These are phyloP conservation scores for Ophion ventricosus DNA, from an alignment of 2,888 invertebrate species.

Conservation along the genomic window DNA sequence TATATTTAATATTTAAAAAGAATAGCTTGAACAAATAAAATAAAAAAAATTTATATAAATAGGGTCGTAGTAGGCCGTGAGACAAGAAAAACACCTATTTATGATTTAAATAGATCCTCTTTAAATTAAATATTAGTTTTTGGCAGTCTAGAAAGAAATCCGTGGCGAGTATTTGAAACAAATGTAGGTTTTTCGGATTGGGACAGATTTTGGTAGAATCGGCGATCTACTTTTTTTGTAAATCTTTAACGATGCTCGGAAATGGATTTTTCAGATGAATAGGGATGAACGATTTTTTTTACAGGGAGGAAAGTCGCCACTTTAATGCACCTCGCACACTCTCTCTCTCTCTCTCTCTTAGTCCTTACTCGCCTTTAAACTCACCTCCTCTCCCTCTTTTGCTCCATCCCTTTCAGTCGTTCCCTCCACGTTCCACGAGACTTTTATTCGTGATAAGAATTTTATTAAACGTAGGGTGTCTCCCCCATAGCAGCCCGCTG, in stretches of 20 bases:
- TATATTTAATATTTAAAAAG: too few relatives aligned
- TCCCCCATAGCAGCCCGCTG: conserved; percentile 2
- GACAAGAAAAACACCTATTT: too few relatives aligned
- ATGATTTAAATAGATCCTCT: too few relatives aligned
- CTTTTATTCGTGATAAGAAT: conserved; percentile 60
- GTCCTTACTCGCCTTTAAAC: background rate
- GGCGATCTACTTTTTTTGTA: background rate
- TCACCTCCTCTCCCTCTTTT: background rate
- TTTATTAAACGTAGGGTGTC: conserved; percentile 35
- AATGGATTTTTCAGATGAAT: background rate
- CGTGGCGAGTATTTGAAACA: background rate
- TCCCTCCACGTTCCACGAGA: conserved; percentile 33
- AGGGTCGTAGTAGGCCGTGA: too few relatives aligned
- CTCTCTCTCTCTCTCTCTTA: background rate
- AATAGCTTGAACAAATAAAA: too few relatives aligned
- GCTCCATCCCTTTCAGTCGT: background rate
- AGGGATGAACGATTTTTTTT: background rate
- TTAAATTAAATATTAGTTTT: too few relatives aligned
- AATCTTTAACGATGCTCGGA: background rate
- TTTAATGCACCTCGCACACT: background rate
- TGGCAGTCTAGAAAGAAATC: background rate
- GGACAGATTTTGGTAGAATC: too few relatives aligned
- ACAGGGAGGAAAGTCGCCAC: background rate
- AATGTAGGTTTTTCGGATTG: too few relatives aligned
- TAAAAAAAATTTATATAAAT: too few relatives aligned